Base-by-base conservation (phyloP, 2,888 invertebrate species). In the Torymus auratus region DNA sequence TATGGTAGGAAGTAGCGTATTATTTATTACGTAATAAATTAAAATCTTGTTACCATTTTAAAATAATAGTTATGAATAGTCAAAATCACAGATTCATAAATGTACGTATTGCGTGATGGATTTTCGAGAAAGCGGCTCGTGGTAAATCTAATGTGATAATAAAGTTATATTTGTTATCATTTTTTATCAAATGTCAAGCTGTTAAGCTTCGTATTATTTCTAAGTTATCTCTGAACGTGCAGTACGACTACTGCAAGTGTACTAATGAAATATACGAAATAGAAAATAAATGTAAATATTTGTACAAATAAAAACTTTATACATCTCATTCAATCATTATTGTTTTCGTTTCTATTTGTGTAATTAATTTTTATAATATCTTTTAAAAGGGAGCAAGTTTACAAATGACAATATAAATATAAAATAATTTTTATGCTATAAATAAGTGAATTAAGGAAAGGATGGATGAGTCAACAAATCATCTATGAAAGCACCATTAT, bases 401-500 rank as follows among this genome's bases (percentile, higher is more conserved):
- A n/a, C n/a, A n/a, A n/a, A n/a, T 28, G 3, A 15, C n/a, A 52
- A 55, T 69, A n/a, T 17, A 20, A 17, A 69, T n/a, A 28, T 28
- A 4, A 7, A 28, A 28, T 28, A 5, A 28, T 28, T 28, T 28
- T 28, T 7, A 5, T 28, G 28, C 28, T 3, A 28, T 13, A 56
- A 17, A 60, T 61, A 68, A 41, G 11, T 23, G 17, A 56, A 5
- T 56, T 52, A 53, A 61, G 60, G 69, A 75, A 13, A 75, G 75
- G 72, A 62, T 72, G 72, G 80, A 68, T 17, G 61, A 76, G 71
- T 50, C 20, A 83, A 83, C 81, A 73, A 84, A 80, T 80, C 80
- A 74, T 86, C 73, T 89, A 86, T 87, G 85, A 89, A 89, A 89
- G 88, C 88, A 89, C 87, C 87, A 88, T 88, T 88, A 87, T 88